Evolutionary conservation across 2,797 vertebrate genomes (phyloP), one percentile per base, ranked within the genome.

Genomic region (Enteromius treurensis): DNA sequence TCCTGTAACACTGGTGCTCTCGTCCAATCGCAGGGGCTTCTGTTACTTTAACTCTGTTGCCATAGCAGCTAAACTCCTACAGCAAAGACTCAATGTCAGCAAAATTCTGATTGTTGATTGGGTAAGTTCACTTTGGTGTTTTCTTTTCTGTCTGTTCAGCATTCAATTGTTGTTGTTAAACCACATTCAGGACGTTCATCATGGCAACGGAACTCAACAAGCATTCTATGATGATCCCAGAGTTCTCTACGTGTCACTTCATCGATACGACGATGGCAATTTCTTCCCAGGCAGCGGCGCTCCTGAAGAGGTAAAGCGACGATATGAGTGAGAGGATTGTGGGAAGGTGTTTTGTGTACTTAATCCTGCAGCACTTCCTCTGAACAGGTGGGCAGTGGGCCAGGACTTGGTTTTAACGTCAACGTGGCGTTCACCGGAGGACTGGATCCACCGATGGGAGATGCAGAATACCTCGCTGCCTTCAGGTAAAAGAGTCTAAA

Each of bases 21-120:
- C 3, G 70, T 87, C 77, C 62, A 47, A 53, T 87, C 90, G 32
- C 90, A 98, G 97, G 97, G 98, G 97, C 0, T 99, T 99, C 92
- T 99, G 98, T 92, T 98, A 98, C 91, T 99, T 99, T 89, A 99
- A 99, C 88, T 98, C 98, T 0, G 96, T 99, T 88, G 97, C 98
- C 37, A 96, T 99, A 0, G 97, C 97, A 4, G 97, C 96, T 89
- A 97, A 95, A 89, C 94, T 98, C 68, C 94, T 98, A 71, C 97
- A 97, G 92, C 97, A 97, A 89, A 93, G 97, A 85, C 94, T 98
- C 80, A 96, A 92, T 0, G 93, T 98, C 91, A 96, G 91, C 93
- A 97, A 94, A 95, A 97, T 97, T 89, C 96, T 98, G 87, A 98
- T 98, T 3, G 96, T 98, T 90, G 97, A 98, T 93, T 98, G 97